Evolutionary conservation across 2,888 invertebrate species (phyloP).

Genomic region (Bibio marci): DNA sequence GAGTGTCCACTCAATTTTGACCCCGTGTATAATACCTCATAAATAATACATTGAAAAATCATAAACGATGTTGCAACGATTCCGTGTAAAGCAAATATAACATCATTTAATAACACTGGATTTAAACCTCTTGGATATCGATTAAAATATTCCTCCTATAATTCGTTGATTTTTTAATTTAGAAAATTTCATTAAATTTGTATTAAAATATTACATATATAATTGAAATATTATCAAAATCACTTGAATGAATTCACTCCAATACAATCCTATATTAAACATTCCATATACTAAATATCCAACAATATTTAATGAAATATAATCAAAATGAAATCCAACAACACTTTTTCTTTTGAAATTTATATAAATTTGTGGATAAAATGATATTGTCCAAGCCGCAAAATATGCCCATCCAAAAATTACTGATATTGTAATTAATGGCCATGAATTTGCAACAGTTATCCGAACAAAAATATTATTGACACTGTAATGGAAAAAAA

Average conservation of each 20-base stretch:
- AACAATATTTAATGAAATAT: conserved; percentile 72
- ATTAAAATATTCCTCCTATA: conserved; percentile 57
- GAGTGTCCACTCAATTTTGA: no score
- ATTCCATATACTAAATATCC: conserved; percentile 85
- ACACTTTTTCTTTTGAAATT: conserved; percentile 91
- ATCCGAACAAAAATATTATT: conserved; percentile 55
- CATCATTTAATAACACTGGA: conserved; percentile 91
- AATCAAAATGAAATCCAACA: conserved; percentile 93
- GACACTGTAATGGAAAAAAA: conserved; percentile 35
- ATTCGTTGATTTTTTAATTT: no score
- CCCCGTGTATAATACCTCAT: conserved; percentile 57
- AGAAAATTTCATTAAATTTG: no score
- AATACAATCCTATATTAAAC: conserved; percentile 84
- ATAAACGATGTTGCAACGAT: conserved; percentile 67
- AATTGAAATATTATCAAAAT: not conserved
- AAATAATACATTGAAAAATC: conserved; percentile 74
- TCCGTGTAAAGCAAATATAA: conserved; percentile 91
- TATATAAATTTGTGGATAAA: conserved; percentile 90
- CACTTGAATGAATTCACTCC: conserved; percentile 62
- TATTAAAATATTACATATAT: no score
- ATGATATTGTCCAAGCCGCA: conserved; percentile 93
- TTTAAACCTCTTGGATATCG: conserved; percentile 75
- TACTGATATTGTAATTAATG: conserved; percentile 51
- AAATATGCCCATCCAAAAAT: conserved; percentile 99
- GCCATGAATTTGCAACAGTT: conserved; percentile 52